Base-by-base conservation (phyloP, 2,113 vertebrate species). In the Diphyllodes magnificus region DNA sequence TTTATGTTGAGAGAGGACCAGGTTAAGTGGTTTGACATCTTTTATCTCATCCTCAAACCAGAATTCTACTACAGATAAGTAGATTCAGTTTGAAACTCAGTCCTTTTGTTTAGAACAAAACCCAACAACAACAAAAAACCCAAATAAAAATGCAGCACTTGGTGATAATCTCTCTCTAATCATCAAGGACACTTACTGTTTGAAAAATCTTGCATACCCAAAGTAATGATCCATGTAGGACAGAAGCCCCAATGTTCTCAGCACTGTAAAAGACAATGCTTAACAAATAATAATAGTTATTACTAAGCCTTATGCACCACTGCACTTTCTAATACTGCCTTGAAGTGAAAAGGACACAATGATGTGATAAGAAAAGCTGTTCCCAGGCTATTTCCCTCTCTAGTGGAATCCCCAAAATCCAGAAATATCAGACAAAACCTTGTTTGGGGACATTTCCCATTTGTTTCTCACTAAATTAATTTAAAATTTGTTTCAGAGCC, bases 201-300 rank as follows among this genome's bases (percentile, higher is more conserved):
- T 86, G 93, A 95, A 80, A 92, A 86, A 88, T 73, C 71, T 66
- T 51, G 68, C 90, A 61, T 87, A 61, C 35, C 25, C 85, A 90
- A 88, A 94, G 86, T 95, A 96, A 95, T 86, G 94, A 95, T 70
- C 79, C 79, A 31, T 83, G 79, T 73, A 71, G 94, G 90, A 93
- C 71, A 93, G 88, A 91, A 89, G 76, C 68, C 54, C 82, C 79
- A 75, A 11, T 82, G 94, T 92, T 87, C 90, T 91, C 79, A 77
- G 79, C 35, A 66, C 85, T 51, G 37, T 65, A 61, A 82, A 92
- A 96, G 90, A 80, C 68, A 90, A 95, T 37, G 64, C 79, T 93
- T 87, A 93, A 85, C 95, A 95, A 95, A 95, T 95, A 93, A 91
- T 93, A 97, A 95, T 85, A 96, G 90, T 90, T 90, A 94, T 93